phyloP scores from a whole-genome alignment of 2,888 invertebrate genomes.

The Lumbricus terrestris region DNA sequence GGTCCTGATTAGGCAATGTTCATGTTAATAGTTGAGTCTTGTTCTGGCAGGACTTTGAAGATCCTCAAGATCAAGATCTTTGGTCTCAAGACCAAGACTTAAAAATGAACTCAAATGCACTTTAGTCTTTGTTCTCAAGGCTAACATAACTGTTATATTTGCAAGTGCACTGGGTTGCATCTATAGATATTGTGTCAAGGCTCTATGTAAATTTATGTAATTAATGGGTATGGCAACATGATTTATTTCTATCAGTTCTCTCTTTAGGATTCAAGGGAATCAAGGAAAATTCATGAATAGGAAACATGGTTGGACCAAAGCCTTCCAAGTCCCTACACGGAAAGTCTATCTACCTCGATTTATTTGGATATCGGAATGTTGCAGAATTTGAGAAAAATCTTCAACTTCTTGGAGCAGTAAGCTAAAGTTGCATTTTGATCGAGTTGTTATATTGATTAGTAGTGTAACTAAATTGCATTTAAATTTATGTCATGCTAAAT shows the following conservation, averaged over 20 bases:
- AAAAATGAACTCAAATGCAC: too few species aligned
- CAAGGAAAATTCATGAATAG: neutral
- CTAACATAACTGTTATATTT: too few species aligned
- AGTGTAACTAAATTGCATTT: neutral
- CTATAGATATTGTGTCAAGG: neutral
- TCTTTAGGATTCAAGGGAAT: neutral
- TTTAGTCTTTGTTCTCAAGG: too few species aligned
- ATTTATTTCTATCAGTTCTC: neutral
- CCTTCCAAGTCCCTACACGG: neutral
- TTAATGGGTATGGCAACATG: neutral
- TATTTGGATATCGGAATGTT: neutral
- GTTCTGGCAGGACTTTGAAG: too few species aligned
- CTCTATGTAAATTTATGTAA: neutral
- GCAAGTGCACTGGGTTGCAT: neutral
- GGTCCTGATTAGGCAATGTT: too few species aligned
- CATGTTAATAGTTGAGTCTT: too few species aligned
- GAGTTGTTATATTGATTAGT: neutral
- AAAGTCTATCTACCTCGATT: neutral
- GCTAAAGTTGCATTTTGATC: neutral
- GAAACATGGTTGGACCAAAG: neutral
- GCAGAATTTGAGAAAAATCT: constrained; percentile 3
- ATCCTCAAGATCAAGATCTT: too few species aligned
- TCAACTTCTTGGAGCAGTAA: neutral
- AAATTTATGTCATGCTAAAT: neutral
- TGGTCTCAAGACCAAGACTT: too few species aligned